Conservation (phyloP, 2,888 invertebrate genomes). For the Synergus japonicus region DNA sequence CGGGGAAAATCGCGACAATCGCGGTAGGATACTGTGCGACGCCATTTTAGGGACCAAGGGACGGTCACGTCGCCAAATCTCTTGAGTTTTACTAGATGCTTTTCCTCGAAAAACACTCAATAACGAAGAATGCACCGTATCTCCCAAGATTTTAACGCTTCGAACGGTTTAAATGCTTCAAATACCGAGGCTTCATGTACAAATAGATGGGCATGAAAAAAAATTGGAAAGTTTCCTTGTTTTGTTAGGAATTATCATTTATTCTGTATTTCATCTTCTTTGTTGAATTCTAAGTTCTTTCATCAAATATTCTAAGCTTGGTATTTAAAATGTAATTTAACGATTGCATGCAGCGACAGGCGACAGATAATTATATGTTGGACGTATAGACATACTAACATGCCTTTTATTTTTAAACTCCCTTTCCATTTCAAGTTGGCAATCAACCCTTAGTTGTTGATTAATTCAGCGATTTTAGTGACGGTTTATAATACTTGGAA, state of each 20-base stretch:
- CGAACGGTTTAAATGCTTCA: conserved; percentile 2
- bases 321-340: not conserved
- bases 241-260: not conserved
- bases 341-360: not conserved
- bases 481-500: not conserved
- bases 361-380: not conserved
- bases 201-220: not conserved
- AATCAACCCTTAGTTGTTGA: not conserved
- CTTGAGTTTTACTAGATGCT: conserved; percentile 24
- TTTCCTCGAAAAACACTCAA: conserved; percentile 38
- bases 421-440: not conserved
- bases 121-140: conserved; percentile 30
- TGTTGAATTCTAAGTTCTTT: not conserved
- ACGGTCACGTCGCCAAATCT: conserved; percentile 30
- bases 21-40: conserved; percentile 41
- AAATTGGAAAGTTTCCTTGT: not conserved
- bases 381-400: not conserved
- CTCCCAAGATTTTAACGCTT: conserved; percentile 23
- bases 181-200: not conserved
- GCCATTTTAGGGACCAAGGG: conserved; percentile 41
- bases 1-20: conserved; percentile 45
- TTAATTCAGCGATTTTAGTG: not conserved
- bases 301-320: not conserved
- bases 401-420: not conserved
- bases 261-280: too few relatives aligned